These are phyloP conservation scores for Petrocephalus zakoni DNA, from an alignment of 2,113 vertebrate species.

Conservation along the genomic window DNA sequence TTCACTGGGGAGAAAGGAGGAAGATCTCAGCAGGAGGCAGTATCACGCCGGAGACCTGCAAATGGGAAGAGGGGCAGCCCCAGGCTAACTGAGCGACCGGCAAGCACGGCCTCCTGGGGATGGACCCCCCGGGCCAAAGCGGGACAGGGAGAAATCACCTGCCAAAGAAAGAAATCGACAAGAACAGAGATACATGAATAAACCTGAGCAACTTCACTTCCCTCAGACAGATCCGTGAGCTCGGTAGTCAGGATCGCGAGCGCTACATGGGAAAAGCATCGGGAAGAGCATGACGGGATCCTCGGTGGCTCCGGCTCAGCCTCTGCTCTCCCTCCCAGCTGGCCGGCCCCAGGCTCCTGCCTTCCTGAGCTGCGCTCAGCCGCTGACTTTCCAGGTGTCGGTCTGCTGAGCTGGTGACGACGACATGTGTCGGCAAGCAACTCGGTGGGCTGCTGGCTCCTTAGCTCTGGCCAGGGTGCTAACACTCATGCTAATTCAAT, in stretches of 20 bases:
- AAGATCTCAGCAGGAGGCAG: slow-evolving; percentile 41
- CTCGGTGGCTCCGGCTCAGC: slow-evolving; percentile 37
- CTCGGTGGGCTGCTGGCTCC: slow-evolving; percentile 29
- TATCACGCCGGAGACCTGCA: not conserved
- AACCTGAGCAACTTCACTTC: slow-evolving; percentile 14
- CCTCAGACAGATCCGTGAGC: slow-evolving; percentile 38
- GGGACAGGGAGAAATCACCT: slow-evolving; percentile 43
- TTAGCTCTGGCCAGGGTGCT: slow-evolving; percentile 39
- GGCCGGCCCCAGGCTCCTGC: slow-evolving; percentile 22
- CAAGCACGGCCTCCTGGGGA: slow-evolving; percentile 42
- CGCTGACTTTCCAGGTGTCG: slow-evolving; percentile 34
- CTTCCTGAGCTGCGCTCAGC: slow-evolving; percentile 28
- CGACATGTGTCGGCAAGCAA: not conserved
- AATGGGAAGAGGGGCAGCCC: slow-evolving; percentile 34
- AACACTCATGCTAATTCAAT: slow-evolving; percentile 53
- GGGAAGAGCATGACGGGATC: slow-evolving; percentile 31
- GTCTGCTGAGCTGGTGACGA: slow-evolving; percentile 30
- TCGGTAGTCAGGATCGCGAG: not conserved
- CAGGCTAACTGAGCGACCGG: slow-evolving; percentile 29
- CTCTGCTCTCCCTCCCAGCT: slow-evolving; percentile 23
- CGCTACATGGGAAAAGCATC: not conserved
- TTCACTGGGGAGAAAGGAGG: slow-evolving; percentile 47
- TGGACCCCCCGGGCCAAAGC: slow-evolving; percentile 54
- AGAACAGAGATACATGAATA: not conserved
- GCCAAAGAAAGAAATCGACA: not conserved